Conservation (phyloP, 2,797 vertebrate genomes). For the Carduelis carduelis region DNA sequence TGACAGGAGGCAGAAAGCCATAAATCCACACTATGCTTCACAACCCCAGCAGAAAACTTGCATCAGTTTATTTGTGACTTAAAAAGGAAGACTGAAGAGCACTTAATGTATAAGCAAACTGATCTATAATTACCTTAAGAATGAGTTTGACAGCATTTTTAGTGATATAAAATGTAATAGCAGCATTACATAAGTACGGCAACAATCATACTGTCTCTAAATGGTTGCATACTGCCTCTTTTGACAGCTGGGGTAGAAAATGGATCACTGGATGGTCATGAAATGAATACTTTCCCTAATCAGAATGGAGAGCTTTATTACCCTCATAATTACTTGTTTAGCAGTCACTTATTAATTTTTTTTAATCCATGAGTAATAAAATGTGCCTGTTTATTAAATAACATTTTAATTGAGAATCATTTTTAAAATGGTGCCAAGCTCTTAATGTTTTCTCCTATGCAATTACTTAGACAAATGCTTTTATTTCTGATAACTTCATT, state of each 20-base stretch:
- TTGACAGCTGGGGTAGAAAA: constrained; percentile 62
- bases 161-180: background rate
- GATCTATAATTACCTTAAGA: background rate
- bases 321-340: constrained; percentile 73
- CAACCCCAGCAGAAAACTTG: background rate
- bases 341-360: constrained; percentile 61
- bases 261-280: constrained; percentile 53
- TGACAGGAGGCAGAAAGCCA: background rate
- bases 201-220: constrained; percentile 7
- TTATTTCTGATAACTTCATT: constrained; percentile 42
- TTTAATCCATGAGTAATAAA: constrained; percentile 64
- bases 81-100: background rate
- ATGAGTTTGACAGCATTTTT: background rate
- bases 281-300: constrained; percentile 68
- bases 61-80: background rate
- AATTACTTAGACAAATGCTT: constrained; percentile 66
- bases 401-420: constrained; percentile 70
- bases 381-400: constrained; percentile 70
- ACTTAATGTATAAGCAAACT: background rate
- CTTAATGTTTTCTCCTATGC: constrained; percentile 57
- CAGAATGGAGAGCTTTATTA: constrained; percentile 69
- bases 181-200: background rate
- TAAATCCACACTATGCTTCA: background rate
- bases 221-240: constrained; percentile 21
- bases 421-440: constrained; percentile 65